Conservation (phyloP, 92 coral and sea anemone species). For the Phenganax stokvisi region DNA sequence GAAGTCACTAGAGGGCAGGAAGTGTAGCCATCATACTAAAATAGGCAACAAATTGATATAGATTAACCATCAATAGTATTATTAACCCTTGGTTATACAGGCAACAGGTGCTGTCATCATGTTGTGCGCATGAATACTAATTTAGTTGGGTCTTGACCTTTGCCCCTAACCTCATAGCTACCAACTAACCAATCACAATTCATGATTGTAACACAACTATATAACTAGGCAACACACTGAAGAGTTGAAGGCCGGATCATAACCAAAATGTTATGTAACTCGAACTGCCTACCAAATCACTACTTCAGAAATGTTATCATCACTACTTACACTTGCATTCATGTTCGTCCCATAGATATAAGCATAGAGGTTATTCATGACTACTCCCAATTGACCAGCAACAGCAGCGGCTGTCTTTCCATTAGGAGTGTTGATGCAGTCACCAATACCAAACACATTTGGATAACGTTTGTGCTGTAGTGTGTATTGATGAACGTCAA, state of each 20-base stretch:
- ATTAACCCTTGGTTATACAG: no score
- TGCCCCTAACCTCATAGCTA: no score
- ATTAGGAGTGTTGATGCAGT: slow-evolving; percentile 92
- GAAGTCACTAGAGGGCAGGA: slow-evolving; percentile 95
- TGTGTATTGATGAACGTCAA: slow-evolving; percentile 81
- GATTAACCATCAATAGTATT: neutral
- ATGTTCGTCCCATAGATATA: slow-evolving; percentile 72
- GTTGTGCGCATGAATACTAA: no score
- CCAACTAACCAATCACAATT: no score
- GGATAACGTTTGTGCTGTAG: slow-evolving; percentile 75
- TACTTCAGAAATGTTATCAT: no score
- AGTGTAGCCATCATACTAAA: slow-evolving; percentile 95
- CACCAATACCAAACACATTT: slow-evolving; percentile 92
- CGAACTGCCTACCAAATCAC: no score
- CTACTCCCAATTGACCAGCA: slow-evolving; percentile 96
- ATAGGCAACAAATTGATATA: neutral
- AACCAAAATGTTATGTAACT: no score
- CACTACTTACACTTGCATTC: slow-evolving; percentile 68
- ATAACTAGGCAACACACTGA: neutral
- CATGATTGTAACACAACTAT: neutral
- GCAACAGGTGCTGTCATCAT: no score
- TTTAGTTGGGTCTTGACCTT: no score
- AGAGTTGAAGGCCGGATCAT: no score
- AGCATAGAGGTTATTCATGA: slow-evolving; percentile 76
- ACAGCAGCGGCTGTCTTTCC: slow-evolving; percentile 99